Base-by-base conservation (phyloP, 1,140 invertebrate species). In the Pantala flavescens region DNA sequence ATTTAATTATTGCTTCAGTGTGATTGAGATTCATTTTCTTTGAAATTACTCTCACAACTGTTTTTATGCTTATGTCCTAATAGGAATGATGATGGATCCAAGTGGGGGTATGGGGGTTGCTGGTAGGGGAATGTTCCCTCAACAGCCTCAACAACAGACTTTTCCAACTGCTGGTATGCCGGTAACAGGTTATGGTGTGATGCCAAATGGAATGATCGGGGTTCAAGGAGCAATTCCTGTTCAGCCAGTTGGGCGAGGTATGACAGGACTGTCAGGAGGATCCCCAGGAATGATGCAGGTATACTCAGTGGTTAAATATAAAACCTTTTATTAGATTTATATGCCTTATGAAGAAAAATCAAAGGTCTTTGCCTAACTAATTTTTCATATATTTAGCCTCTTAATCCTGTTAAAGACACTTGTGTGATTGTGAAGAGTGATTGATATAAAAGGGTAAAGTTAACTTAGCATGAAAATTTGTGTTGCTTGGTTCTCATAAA, bases 211-310 rank as follows among this genome's bases (percentile, higher is more conserved):
- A 16, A 76, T 76, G 71, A 76, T 76, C 74, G 70, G 19, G 70
- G 71, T 79, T 55, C 79, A 80, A 49, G 75, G 3, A 63, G 49
- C 76, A 16, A 77, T 78, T 42, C 77, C 77, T 24, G 63, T 77
- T 76, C 76, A 75, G 71, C 75, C 76, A 71, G 76, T 73, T 77
- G 76, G 75, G 43, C 70, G 76, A 23, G 74, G 74, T 70, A 23
- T 76, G 70, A 24, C 73, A 28, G 19, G 75, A 75, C 42, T 74
- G 72, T 28, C 24, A 28, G 42, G 23, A 1, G 28, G 23, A 19
- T 71, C 71, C 21, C 71, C 71, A 23, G 71, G 71, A 71, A 36
- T 23, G 71, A 23, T 71, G 14, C 71, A 23, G 71, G 23, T 36
- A 24, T 23, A 16, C 63, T 70, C n/a, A 12, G 12, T 55, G 12